These are phyloP conservation scores for Peromyscus californicus DNA, from an alignment of 2,113 vertebrate genomes.

Conservation along the genomic window DNA sequence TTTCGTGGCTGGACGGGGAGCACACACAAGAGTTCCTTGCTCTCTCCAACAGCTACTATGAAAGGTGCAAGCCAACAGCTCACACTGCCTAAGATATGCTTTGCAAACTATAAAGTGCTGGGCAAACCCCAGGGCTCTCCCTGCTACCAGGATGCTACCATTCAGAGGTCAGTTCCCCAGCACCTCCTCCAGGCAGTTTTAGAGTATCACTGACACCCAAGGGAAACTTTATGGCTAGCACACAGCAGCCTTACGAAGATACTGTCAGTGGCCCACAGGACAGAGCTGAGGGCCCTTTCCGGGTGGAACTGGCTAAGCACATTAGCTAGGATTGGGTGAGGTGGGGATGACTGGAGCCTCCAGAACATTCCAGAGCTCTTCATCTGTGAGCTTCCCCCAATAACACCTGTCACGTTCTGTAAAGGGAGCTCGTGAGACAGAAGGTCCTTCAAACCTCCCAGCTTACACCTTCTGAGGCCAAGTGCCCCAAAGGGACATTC, in stretches of 20 bases:
- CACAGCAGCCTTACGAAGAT: not conserved
- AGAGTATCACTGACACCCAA: not conserved
- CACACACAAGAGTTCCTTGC: too few species aligned
- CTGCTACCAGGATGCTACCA: not conserved
- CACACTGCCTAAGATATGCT: fast-evolving
- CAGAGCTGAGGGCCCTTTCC: not conserved
- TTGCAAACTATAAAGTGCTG: not conserved
- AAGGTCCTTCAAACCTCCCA: not conserved
- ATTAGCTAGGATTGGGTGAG: not conserved
- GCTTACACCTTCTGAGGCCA: not conserved
- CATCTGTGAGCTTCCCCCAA: not conserved
- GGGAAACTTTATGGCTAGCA: not conserved
- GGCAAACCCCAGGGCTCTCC: not conserved
- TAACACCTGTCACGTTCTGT: not conserved
- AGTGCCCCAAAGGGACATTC: fast-evolving
- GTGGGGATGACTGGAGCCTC: too few species aligned
- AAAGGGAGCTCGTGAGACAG: not conserved
- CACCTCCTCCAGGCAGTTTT: not conserved
- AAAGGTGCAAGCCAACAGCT: too few species aligned
- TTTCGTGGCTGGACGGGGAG: not conserved
- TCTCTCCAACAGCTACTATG: too few species aligned
- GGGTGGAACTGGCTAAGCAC: not conserved
- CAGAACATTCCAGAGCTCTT: not conserved
- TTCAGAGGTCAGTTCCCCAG: not conserved
- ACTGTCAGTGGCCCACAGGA: not conserved